phyloP scores from a whole-genome alignment of 2,888 invertebrate genomes.

The Eilema depressum region DNA sequence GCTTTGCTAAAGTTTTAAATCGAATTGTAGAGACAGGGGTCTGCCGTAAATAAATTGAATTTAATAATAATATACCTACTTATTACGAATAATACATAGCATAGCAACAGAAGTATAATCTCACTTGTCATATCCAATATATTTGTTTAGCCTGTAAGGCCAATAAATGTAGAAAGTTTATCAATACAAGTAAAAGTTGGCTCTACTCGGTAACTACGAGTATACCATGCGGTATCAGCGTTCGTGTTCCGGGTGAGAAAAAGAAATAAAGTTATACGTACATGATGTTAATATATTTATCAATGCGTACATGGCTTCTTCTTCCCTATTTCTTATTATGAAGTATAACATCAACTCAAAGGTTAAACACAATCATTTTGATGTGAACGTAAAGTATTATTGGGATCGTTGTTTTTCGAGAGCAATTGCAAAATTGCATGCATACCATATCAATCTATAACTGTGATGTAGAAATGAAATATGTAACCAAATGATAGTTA shows the following conservation, averaged over 20 bases:
- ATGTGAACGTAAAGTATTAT: background rate
- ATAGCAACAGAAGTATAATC: background rate
- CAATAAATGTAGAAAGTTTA: background rate
- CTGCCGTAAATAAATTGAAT: background rate
- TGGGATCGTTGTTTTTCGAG: background rate
- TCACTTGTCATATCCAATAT: background rate
- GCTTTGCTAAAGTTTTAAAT: conserved; percentile 14
- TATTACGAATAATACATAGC: background rate
- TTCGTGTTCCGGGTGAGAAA: no score
- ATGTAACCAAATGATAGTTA: background rate
- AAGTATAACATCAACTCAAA: background rate
- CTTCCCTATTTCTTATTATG: no score
- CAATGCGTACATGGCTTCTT: no score
- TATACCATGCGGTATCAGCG: no score
- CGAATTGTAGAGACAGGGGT: background rate
- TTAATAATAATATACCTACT: background rate
- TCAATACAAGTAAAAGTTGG: background rate
- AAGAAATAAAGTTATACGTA: no score
- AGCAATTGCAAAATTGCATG: background rate
- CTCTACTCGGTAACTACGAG: background rate
- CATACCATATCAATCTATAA: background rate
- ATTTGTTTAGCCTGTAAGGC: background rate
- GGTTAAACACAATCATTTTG: background rate
- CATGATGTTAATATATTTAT: no score
- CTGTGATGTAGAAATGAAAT: background rate